These are phyloP conservation scores for Thunnus albacares DNA, from an alignment of 2,797 vertebrate genomes.

Conservation along the genomic window DNA sequence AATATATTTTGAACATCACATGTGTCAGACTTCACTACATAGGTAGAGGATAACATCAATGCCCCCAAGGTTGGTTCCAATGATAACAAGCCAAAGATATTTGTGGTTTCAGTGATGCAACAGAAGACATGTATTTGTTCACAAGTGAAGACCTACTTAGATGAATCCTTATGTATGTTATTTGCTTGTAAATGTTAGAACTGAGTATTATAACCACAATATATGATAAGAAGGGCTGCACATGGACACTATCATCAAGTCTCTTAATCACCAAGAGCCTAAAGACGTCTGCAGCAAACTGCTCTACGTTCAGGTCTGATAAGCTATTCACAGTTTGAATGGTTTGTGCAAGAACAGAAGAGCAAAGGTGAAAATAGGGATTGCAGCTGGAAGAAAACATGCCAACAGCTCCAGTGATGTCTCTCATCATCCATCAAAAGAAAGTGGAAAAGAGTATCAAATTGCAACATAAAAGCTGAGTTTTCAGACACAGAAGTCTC, in stretches of 20 bases:
- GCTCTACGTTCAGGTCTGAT: constrained; percentile 8
- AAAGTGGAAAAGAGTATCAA: constrained; percentile 23
- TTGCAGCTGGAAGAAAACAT: constrained; percentile 5
- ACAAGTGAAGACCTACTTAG: not conserved
- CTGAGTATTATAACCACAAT: not conserved
- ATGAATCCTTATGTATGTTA: not conserved
- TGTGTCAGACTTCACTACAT: not conserved
- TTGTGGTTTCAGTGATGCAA: constrained; percentile 1
- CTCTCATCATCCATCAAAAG: constrained; percentile 33
- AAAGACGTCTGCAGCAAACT: not conserved
- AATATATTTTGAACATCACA: not conserved
- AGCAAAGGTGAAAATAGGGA: constrained; percentile 20
- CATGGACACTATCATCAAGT: not conserved
- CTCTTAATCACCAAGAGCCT: not conserved
- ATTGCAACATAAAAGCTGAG: not conserved
- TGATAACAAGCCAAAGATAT: not conserved
- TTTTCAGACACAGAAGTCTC: not conserved
- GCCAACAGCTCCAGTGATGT: not conserved
- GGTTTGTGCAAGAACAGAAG: constrained; percentile 16
- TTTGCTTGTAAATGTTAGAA: not conserved
- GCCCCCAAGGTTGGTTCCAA: not conserved
- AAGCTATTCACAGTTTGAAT: constrained; percentile 21
- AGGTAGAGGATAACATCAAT: not conserved
- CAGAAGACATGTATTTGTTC: not conserved
- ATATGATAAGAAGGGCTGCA: not conserved